Evolutionary conservation across 2,888 invertebrate genomes (phyloP), one percentile per base, ranked within the genome.

Genomic region (Hypomecis punctinalis): DNA sequence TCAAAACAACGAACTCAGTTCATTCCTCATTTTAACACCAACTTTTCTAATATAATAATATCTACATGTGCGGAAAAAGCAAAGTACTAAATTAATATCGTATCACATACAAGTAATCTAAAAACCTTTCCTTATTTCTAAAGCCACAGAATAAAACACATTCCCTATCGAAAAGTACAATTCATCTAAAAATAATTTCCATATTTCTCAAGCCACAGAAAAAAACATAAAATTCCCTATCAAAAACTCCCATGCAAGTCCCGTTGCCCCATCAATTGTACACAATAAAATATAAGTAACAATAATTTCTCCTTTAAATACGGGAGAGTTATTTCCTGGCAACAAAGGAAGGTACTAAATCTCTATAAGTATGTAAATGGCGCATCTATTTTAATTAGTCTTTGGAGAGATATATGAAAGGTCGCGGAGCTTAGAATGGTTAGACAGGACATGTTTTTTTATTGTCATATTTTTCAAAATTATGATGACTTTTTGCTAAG

Each of bases 351-450:
- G 62, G 73, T 74, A 81, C 76, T 87, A 87, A 91, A 88, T 86
- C 86, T 83, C 80, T 81, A 82, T 86, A 82, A 84, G 80, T 86
- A 86, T 86, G 86, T 86, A 89, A 90, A 88, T 85, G 84, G 86
- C 80, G 82, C 89, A 88, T 91, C 88, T 88, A 88, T 91, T 91
- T 90, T 91, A 92, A 92, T 92, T 91, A 91, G 86, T 75, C 76
- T 71, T 75, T 78, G 74, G 81, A 78, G 60, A 61, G 61, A 65
- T 65, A 61, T 57, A 65, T 56, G 47, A 85, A 65, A 61, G 60
- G 56, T 47, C 61, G 36, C 8, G 7, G 61, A 55, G 42, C 5
- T 11, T 9, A 33, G 23, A 52, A 48, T 5, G 4, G 11, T 7
- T 65, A 65, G 65, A 65, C 56, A 52, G 36, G 54, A 5, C 59